A percentile compares a stretch with the other conserved stretches of the same genome.
These are phyloP conservation scores for Pedetes capensis DNA, from an alignment of 2,113 vertebrate genomes.

Conservation along the genomic window DNA sequence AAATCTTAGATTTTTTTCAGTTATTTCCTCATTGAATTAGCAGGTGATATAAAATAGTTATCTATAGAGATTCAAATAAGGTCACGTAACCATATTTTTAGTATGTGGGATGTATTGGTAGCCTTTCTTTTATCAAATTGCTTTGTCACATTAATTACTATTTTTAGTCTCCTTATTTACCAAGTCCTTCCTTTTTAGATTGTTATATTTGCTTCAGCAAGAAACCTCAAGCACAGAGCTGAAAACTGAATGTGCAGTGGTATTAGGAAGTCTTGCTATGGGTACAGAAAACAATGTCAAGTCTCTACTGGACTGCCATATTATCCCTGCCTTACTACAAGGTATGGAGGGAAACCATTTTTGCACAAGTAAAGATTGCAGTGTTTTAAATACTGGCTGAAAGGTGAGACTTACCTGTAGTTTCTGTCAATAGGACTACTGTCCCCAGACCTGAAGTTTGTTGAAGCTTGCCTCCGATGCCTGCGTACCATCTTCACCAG, in stretches of 20 bases:
- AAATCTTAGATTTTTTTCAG: background rate
- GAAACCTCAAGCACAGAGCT: slow-evolving; percentile 93
- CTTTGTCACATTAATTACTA: background rate
- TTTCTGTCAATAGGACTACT: slow-evolving; percentile 88
- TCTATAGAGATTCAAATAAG: background rate
- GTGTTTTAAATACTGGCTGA: background rate
- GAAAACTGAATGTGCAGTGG: slow-evolving; percentile 95
- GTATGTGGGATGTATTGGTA: background rate
- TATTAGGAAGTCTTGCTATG: slow-evolving; percentile 98
- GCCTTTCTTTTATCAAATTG: background rate
- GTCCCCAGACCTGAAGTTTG: slow-evolving; percentile 94
- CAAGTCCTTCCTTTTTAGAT: slow-evolving; percentile 83
- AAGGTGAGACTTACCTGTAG: slow-evolving; percentile 39
- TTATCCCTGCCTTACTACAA: slow-evolving; percentile 98
- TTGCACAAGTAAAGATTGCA: background rate
- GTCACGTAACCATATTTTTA: background rate
- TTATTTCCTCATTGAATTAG: slow-evolving; percentile 31
- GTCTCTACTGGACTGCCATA: slow-evolving; percentile 98
- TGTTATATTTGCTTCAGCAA: slow-evolving; percentile 98
- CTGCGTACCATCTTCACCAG: slow-evolving; percentile 98
- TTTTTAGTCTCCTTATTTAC: slow-evolving; percentile 57
- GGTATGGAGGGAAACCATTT: slow-evolving; percentile 81
- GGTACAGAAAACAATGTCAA: slow-evolving; percentile 99
- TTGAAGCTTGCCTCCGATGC: slow-evolving; percentile 97
- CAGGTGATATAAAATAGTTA: slow-evolving; percentile 35